Conservation (phyloP, 2,113 vertebrate genomes). For the Sterrhoptilus dennistouni region DNA sequence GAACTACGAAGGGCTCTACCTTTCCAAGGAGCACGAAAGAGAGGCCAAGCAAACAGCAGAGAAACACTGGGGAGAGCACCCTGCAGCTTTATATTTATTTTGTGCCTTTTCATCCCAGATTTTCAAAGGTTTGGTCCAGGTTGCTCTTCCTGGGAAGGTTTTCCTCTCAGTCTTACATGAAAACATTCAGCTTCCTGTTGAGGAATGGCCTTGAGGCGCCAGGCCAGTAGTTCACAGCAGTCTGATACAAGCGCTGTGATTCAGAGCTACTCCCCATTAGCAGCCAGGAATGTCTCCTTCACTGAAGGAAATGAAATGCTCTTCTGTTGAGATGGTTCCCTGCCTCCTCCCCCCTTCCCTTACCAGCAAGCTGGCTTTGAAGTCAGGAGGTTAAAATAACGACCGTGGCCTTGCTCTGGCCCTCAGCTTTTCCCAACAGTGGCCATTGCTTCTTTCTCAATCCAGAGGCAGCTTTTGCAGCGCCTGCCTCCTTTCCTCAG, state of each 20-base stretch:
- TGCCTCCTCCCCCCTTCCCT: conserved; percentile 42
- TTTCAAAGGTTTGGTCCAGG: conserved; percentile 80
- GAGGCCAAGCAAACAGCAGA: conserved; percentile 55
- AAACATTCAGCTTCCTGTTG: conserved; percentile 85
- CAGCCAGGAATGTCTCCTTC: conserved; percentile 78
- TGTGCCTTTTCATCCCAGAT: conserved; percentile 80
- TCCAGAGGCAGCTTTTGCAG: background rate
- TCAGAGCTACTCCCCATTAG: conserved; percentile 81
- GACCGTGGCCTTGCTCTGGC: conserved; percentile 61
- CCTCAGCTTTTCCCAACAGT: conserved; percentile 64
- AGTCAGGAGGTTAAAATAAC: conserved; percentile 87
- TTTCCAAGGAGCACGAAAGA: conserved; percentile 73
- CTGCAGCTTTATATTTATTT: conserved; percentile 81
- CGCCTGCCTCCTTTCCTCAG: background rate
- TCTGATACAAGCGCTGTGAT: conserved; percentile 79
- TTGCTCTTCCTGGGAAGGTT: conserved; percentile 85
- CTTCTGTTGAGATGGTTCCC: conserved; percentile 78
- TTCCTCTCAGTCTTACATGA: conserved; percentile 84
- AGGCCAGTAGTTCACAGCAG: conserved; percentile 77
- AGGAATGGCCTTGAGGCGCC: conserved; percentile 79
- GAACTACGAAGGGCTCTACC: conserved; percentile 58
- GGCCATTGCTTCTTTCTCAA: conserved; percentile 61
- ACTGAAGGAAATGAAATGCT: conserved; percentile 83
- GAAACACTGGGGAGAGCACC: conserved; percentile 64
- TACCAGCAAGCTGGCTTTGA: conserved; percentile 73